Percentiles rank a stretch among this genome's conserved stretches.
Conservation (phyloP, 1,140 invertebrate genomes). For the Eurosta solidaginis region DNA sequence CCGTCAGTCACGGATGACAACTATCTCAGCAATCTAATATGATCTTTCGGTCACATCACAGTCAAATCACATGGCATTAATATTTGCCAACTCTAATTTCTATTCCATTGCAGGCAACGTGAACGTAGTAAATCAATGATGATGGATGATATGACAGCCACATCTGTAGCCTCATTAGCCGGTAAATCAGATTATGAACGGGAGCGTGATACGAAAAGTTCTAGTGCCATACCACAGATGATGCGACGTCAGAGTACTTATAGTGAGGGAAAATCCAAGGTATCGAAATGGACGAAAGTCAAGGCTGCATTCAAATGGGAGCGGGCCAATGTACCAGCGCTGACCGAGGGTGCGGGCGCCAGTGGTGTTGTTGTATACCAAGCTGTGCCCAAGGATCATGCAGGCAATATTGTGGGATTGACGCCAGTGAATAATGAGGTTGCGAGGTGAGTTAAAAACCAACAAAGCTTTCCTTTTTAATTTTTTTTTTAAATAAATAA, state of each 20-base stretch:
- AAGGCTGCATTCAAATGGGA: slow-evolving; percentile 82
- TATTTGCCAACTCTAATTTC: background rate
- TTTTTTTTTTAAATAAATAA: background rate
- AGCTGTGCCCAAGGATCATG: slow-evolving; percentile 54
- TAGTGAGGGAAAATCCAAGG: slow-evolving; percentile 57
- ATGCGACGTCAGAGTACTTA: slow-evolving; percentile 53
- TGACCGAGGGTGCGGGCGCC: slow-evolving; percentile 49
- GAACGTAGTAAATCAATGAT: slow-evolving; percentile 62
- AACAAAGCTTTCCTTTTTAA: background rate
- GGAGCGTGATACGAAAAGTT: slow-evolving; percentile 30
- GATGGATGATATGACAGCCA: slow-evolving; percentile 55
- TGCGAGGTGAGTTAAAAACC: slow-evolving; percentile 46
- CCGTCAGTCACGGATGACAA: no score
- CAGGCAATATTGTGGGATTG: slow-evolving; percentile 43
- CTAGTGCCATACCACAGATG: slow-evolving; percentile 42
- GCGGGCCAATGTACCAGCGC: slow-evolving; percentile 62
- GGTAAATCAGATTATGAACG: background rate
- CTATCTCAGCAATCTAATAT: no score
- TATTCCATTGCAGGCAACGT: slow-evolving; percentile 42
- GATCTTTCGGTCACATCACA: no score
- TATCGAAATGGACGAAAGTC: slow-evolving; percentile 81
- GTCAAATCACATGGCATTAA: background rate
- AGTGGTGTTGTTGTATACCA: background rate
- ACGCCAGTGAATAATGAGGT: slow-evolving; percentile 56
- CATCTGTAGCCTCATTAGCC: background rate